Base-by-base conservation (phyloP, 2,113 vertebrate species). In the rat (Rattus norvegicus) region DNA sequence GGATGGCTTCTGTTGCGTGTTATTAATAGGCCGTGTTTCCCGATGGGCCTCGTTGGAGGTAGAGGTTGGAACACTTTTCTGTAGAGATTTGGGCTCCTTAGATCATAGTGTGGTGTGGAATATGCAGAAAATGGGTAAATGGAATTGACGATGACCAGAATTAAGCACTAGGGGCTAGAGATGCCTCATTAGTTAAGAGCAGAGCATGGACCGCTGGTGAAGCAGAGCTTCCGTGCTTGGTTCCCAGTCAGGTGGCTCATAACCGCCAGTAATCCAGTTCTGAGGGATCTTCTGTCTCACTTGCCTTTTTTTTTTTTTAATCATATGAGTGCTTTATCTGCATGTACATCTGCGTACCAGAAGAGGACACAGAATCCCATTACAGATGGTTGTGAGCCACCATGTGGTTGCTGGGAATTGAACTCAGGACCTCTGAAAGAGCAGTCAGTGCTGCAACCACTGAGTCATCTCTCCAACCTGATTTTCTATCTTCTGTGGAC, bases 91-190 rank as follows among this genome's bases (percentile, higher is more conserved):
- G 9, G 43, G 22, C 76, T 91, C 36, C 91, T 75, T 83, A 75
- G 59, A 81, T 94, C 91, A 69, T 80, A 11, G 26, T 26, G 33
- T 93, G 67, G 30, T 93, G 43, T 86, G n/a, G 79, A 85, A 76
- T 26, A 81, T 28, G 39, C n/a, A 63, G 76, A 70, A 54, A 69
- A 93, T 26, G n/a, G 84, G 52, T 39, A 17, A 80, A 61, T 33
- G 52, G n/a, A 76, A 19, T 61, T 47, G 56, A n/a, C 33, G 65
- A 75, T 94, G 79, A 39, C 80, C 70, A 75, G 80, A 83, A 83
- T 26, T 95, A 63, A 92, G 69, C 12, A 28, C 77, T 22, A 36
- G 52, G 79, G 80, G 11, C 12, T 61, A 61, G 54, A 61, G 80
- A 26, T 61, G 36, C 10, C n/a, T 83, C 80, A 61, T n/a, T 61